These are phyloP conservation scores for Lanistes nyassanus DNA, from an alignment of 1,140 invertebrate genomes.

Conservation along the genomic window DNA sequence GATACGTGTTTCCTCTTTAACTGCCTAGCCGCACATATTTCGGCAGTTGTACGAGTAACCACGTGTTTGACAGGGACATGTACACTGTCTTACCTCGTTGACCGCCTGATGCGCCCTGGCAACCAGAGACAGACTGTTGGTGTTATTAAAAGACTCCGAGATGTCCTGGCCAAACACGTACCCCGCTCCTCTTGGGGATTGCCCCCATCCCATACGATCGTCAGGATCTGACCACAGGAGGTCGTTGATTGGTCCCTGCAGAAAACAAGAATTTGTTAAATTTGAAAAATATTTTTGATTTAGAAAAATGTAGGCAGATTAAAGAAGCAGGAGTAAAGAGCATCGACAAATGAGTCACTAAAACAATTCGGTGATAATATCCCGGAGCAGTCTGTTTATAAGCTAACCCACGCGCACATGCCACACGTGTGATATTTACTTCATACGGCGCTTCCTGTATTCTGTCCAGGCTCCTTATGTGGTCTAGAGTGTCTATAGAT, in stretches of 20 bases:
- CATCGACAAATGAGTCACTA: too few species aligned
- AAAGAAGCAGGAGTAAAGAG: too few species aligned
- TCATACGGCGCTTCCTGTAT: constrained; percentile 99
- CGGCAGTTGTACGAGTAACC: too few species aligned
- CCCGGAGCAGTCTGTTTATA: too few species aligned
- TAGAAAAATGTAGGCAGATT: too few species aligned
- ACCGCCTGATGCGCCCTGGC: constrained; percentile 99
- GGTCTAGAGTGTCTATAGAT: constrained; percentile 98
- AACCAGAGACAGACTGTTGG: constrained; percentile 96
- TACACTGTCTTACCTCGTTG: constrained; percentile 80
- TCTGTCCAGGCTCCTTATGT: constrained; percentile 97
- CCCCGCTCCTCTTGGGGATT: constrained; percentile 97
- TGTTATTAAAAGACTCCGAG: constrained; percentile 99
- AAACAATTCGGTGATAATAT: too few species aligned
- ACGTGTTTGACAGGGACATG: neutral
- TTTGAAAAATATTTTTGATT: too few species aligned
- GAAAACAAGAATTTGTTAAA: neutral
- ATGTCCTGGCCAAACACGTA: constrained; percentile 99
- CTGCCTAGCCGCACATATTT: too few species aligned
- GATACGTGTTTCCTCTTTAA: too few species aligned
- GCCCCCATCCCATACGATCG: constrained; percentile 98
- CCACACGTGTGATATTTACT: constrained; percentile 69
- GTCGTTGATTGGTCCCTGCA: constrained; percentile 88
- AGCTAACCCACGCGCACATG: too few species aligned
- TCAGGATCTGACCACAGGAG: constrained; percentile 90